phyloP scores from a whole-genome alignment of 2,888 invertebrate genomes.

The Pheosia gnoma region DNA sequence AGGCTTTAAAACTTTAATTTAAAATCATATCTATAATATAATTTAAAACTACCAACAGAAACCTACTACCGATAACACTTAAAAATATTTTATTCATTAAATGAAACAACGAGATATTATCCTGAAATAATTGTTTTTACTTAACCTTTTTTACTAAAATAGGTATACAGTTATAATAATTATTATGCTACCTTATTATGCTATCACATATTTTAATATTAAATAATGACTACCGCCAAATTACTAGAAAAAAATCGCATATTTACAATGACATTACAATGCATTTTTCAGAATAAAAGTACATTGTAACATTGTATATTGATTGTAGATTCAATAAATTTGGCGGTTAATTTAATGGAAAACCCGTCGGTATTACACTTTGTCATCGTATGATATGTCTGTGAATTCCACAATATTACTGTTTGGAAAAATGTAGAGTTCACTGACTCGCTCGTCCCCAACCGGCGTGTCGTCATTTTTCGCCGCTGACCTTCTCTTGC shows the following conservation, averaged over 20 bases:
- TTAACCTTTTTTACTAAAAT: constrained; percentile 17
- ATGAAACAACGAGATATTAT: not conserved
- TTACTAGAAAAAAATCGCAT: too few species aligned
- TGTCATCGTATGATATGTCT: constrained; percentile 73
- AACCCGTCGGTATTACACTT: constrained; percentile 59
- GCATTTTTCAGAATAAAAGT: too few species aligned
- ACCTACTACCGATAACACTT: too few species aligned
- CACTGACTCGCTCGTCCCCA: constrained; percentile 73
- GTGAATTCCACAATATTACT: constrained; percentile 78
- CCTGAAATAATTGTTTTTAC: constrained; percentile 22
- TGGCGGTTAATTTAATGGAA: constrained; percentile 31
- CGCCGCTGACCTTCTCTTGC: constrained; percentile 47
- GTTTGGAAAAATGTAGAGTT: constrained; percentile 77
- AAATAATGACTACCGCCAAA: too few species aligned
- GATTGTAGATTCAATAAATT: too few species aligned
- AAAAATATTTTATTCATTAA: not conserved
- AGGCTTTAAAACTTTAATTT: constrained; percentile 6
- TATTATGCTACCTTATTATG: constrained; percentile 12
- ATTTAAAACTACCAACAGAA: too few species aligned
- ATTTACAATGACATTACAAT: too few species aligned
- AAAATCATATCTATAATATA: not conserved
- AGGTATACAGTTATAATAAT: constrained; percentile 23
- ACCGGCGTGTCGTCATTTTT: constrained; percentile 56
- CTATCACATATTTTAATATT: constrained; percentile 44
- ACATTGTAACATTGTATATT: too few species aligned